Conservation (phyloP, 1,140 invertebrate species). For the Himalopsyche phryganea region DNA sequence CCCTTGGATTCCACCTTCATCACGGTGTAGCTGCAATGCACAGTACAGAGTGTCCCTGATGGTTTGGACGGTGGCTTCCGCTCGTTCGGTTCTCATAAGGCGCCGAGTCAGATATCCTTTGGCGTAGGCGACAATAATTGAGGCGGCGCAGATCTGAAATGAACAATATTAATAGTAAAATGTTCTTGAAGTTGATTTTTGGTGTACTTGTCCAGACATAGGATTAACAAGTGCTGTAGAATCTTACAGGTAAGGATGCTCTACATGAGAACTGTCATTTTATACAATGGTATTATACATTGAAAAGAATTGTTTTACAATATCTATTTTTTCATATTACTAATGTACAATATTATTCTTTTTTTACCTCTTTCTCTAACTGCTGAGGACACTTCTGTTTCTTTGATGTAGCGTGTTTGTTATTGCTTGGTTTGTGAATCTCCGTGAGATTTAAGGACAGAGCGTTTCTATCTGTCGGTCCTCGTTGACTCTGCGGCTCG, state of each 20-base stretch:
- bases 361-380: constrained; percentile 20
- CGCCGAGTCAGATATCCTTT: constrained; percentile 77
- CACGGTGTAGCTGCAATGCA: constrained; percentile 70
- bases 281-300: no score
- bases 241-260: no score
- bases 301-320: no score
- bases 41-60: constrained; percentile 74
- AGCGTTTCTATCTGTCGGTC: constrained; percentile 21
- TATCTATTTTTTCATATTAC: no score
- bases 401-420: neutral
- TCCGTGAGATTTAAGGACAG: constrained; percentile 30
- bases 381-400: constrained; percentile 11
- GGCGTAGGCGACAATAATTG: constrained; percentile 67
- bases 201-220: no score
- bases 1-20: constrained; percentile 56
- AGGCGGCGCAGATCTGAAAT: constrained; percentile 59
- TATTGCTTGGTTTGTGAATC: constrained; percentile 21
- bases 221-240: no score
- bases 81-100: constrained; percentile 73
- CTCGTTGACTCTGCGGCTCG: constrained; percentile 5
- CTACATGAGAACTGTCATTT: no score
- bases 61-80: constrained; percentile 75
- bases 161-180: constrained; percentile 4
- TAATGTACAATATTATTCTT: no score
- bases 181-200: no score